phyloP scores from a whole-genome alignment of 2,113 vertebrate genomes.

The Eublepharis macularius region DNA sequence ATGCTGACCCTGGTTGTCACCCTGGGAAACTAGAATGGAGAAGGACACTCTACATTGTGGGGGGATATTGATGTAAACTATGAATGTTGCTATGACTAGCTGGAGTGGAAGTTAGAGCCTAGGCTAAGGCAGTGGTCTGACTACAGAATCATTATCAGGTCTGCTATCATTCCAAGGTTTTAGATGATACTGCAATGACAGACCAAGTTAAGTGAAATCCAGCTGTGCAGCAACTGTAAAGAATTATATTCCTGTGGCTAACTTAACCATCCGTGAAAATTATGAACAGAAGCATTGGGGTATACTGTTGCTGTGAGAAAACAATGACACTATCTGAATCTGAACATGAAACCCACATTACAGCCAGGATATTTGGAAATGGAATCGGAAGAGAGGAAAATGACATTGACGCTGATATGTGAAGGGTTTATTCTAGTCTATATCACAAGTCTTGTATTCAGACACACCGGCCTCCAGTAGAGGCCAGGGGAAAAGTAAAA shows the following conservation, averaged over 20 bases:
- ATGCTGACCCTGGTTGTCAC: background rate
- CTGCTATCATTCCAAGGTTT: background rate
- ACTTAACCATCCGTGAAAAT: background rate
- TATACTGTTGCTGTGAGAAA: background rate
- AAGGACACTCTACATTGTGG: background rate
- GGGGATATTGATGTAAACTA: background rate
- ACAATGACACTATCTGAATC: background rate
- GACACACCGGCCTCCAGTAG: background rate
- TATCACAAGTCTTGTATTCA: background rate
- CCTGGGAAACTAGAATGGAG: background rate
- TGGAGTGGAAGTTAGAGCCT: background rate
- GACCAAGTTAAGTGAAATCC: background rate
- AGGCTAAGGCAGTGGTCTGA: background rate
- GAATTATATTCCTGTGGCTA: background rate
- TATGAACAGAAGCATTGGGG: background rate
- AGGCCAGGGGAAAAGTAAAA: background rate
- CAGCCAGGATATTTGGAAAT: background rate
- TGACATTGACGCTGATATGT: background rate
- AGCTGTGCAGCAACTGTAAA: background rate
- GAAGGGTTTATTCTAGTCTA: background rate
- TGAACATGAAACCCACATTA: background rate
- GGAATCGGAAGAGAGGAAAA: background rate
- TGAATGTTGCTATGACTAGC: background rate
- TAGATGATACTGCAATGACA: background rate
- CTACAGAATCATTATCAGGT: background rate